Conservation (phyloP, 2,888 invertebrate species). For the Frankliniella fusca region DNA sequence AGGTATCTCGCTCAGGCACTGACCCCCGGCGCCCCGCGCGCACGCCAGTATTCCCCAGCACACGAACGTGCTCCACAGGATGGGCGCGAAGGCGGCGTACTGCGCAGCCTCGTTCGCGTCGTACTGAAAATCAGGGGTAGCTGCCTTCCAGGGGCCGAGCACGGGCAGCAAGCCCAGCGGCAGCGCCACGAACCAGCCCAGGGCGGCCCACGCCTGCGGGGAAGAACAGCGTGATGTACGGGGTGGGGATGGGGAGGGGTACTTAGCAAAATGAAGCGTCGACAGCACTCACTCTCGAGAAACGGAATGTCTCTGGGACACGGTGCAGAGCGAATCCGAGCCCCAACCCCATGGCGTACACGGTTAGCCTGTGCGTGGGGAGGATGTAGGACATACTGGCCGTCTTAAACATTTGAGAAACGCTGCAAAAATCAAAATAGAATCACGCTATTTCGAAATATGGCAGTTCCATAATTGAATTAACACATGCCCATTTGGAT, state of each 20-base stretch:
- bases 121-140: constrained; percentile 52
- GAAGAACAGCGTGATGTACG: constrained; percentile 15
- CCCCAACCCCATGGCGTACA: constrained; percentile 55
- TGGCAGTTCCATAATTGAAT: not conserved
- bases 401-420: constrained; percentile 38
- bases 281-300: constrained; percentile 49
- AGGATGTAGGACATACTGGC: constrained; percentile 49
- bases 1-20: constrained; percentile 32
- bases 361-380: constrained; percentile 55
- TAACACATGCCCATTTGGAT: too few relatives aligned
- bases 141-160: constrained; percentile 55
- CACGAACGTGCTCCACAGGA: constrained; percentile 56
- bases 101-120: constrained; percentile 52
- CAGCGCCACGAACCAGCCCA: constrained; percentile 50
- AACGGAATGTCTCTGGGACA: constrained; percentile 47
- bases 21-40: constrained; percentile 54
- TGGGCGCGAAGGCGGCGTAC: constrained; percentile 56
- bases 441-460: constrained; percentile 14
- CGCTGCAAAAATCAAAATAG: constrained; percentile 33
- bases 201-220: constrained; percentile 48
- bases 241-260: not conserved
- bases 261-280: not conserved
- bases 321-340: constrained; percentile 51
- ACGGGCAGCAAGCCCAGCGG: constrained; percentile 49
- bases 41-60: constrained; percentile 54